phyloP scores from a whole-genome alignment of 53 echinoderm and acorn worm species.

The Holothuria scabra region DNA sequence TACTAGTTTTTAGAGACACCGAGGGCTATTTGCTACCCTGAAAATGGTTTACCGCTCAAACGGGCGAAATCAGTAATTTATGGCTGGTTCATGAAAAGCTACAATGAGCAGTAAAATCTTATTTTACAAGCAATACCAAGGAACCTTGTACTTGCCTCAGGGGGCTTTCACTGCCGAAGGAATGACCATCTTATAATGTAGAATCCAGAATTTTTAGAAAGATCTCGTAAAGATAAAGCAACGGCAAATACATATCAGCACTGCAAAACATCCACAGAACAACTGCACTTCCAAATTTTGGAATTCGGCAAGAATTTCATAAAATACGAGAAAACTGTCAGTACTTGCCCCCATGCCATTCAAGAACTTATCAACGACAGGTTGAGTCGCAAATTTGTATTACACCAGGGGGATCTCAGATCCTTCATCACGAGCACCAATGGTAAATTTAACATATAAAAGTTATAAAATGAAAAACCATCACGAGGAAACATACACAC shows the following conservation, averaged over 20 bases:
- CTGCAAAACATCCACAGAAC: not conserved
- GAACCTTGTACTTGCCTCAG: not conserved
- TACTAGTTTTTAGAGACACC: constrained; percentile 66
- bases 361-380: too few species aligned
- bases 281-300: not conserved
- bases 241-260: not conserved
- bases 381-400: too few species aligned
- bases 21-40: constrained; percentile 58
- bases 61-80: constrained; percentile 65
- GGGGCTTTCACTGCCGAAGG: constrained; percentile 64
- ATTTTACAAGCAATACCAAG: constrained; percentile 10
- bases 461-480: constrained; percentile 40
- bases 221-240: constrained; percentile 24
- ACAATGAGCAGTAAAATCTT: constrained; percentile 3
- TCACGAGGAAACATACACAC: constrained; percentile 76
- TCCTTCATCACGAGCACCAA: not conserved
- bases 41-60: constrained; percentile 70
- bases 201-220: constrained; percentile 67
- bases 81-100: constrained; percentile 61
- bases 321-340: not conserved
- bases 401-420: not conserved
- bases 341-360: too few species aligned
- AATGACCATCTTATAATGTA: constrained; percentile 68
- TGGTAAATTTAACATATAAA: not conserved
- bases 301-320: not conserved